phyloP scores from a whole-genome alignment of 2,113 vertebrate species.

The Melanocharis versteri region DNA sequence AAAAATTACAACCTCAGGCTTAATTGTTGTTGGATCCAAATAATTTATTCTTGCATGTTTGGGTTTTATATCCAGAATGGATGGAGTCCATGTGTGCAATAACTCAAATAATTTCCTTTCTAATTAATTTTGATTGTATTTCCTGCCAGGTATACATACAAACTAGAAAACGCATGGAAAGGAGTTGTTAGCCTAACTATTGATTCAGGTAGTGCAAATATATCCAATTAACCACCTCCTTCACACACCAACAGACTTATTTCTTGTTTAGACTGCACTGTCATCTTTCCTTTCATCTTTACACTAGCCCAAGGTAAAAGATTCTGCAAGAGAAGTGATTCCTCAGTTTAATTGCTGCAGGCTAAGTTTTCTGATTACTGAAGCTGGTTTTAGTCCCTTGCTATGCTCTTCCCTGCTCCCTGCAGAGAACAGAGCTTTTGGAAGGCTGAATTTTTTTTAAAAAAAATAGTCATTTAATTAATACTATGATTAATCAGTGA shows the following conservation, averaged over 20 bases:
- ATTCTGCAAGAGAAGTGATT: slow-evolving; percentile 18
- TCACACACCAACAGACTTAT: neutral
- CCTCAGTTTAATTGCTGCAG: slow-evolving; percentile 34
- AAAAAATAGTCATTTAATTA: neutral
- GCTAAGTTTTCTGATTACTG: slow-evolving; percentile 42
- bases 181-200: neutral
- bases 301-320: neutral
- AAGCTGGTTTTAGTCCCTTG: slow-evolving; percentile 30
- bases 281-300: slow-evolving; percentile 33
- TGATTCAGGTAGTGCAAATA: neutral
- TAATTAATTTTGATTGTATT: neutral
- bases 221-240: neutral
- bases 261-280: neutral
- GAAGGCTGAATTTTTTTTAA: neutral
- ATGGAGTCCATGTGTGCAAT: neutral
- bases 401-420: neutral
- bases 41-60: neutral
- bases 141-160: neutral
- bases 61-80: neutral
- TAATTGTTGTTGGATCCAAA: neutral
- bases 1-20: neutral
- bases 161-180: neutral
- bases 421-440: slow-evolving; percentile 20
- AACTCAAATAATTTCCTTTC: neutral
- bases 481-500: slow-evolving; percentile 48